Percentiles rank a stretch among this genome's conserved stretches.
phyloP scores from a whole-genome alignment of 2,888 invertebrate species.

The Masnerella sp. region DNA sequence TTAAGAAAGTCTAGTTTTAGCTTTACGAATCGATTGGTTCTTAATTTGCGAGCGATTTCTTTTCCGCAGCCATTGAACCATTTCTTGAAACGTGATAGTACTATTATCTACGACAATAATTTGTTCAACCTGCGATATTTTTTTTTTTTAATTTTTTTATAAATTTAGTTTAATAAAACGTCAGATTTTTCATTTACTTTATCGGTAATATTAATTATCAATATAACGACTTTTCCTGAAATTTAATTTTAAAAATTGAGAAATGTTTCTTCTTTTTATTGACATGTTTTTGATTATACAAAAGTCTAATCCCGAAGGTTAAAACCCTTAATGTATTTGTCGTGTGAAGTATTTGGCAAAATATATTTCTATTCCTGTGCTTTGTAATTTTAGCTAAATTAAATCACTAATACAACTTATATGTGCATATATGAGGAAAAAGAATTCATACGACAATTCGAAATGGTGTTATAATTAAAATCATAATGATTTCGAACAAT shows the following conservation, averaged over 20 bases:
- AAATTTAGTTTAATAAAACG: too few relatives aligned
- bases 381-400: conserved; percentile 45
- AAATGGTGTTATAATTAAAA: conserved; percentile 8
- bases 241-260: too few relatives aligned
- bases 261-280: background rate
- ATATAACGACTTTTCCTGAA: too few relatives aligned
- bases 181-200: too few relatives aligned
- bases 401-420: conserved; percentile 18
- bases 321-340: conserved; percentile 35
- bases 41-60: conserved; percentile 56
- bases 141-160: too few relatives aligned
- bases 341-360: conserved; percentile 50
- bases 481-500: conserved; percentile 14
- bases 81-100: too few relatives aligned
- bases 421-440: conserved; percentile 30
- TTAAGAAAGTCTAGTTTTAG: conserved; percentile 59
- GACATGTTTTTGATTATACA: conserved; percentile 22
- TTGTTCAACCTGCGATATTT: too few relatives aligned
- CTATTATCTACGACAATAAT: too few relatives aligned
- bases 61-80: too few relatives aligned
- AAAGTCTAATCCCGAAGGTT: conserved; percentile 21
- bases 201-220: too few relatives aligned
- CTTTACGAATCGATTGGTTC: conserved; percentile 49
- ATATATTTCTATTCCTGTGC: conserved; percentile 27
- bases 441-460: conserved; percentile 57